A percentile compares a stretch with the other conserved stretches of the same genome.
Conservation (phyloP, 2,797 vertebrate species). For the Phaenicophaeus curvirostris region DNA sequence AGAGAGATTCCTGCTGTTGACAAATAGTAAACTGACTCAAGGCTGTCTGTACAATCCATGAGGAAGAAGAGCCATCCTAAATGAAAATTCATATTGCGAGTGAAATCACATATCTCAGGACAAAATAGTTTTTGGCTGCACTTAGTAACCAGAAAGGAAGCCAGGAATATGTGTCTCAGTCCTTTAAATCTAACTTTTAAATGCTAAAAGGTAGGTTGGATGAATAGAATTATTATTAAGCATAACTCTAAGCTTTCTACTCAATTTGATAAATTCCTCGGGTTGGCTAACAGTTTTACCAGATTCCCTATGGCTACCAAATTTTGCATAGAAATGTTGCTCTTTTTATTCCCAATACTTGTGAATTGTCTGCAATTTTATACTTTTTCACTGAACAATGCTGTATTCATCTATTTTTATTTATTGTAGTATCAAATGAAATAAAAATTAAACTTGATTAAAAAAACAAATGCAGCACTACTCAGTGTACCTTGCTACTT, state of each 20-base stretch:
- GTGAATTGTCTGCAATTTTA: neutral
- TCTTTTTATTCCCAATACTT: neutral
- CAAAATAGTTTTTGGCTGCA: neutral
- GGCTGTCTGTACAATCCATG: neutral
- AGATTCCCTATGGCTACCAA: neutral
- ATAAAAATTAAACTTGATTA: neutral
- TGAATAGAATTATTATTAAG: neutral
- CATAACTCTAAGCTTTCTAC: neutral
- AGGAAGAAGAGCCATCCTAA: neutral
- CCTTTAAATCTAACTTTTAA: neutral
- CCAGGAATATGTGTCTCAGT: neutral
- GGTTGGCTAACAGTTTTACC: neutral
- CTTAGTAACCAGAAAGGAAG: neutral
- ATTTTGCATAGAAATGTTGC: neutral
- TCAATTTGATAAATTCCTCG: neutral
- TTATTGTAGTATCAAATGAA: neutral
- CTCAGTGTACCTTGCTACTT: neutral
- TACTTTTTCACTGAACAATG: neutral
- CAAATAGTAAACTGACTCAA: neutral
- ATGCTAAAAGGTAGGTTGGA: neutral
- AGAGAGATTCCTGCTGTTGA: neutral
- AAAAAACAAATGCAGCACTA: neutral
- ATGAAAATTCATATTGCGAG: neutral
- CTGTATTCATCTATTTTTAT: neutral
- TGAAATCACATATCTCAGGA: neutral